A percentile compares a stretch with the other conserved stretches of the same genome.
Conservation (phyloP, 2,113 vertebrate genomes). For the Ctenodactylus gundi region DNA sequence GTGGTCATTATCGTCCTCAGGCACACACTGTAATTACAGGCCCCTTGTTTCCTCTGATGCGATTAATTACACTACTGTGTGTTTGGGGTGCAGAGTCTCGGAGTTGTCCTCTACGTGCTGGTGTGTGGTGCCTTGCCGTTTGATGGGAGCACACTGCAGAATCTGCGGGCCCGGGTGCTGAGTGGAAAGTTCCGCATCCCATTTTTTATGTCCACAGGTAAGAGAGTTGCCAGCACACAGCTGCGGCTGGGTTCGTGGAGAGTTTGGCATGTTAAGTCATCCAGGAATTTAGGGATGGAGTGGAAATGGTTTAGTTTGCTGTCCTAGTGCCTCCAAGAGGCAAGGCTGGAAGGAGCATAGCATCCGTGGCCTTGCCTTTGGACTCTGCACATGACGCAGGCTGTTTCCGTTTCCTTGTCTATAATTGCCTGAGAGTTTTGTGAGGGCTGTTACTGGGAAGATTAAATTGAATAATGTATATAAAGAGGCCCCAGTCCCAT, state of each 20-base stretch:
- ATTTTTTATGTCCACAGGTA: slow-evolving; percentile 99
- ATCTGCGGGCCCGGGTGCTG: slow-evolving; percentile 95
- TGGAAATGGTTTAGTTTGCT: neutral
- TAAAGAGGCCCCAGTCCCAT: neutral
- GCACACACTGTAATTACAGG: neutral
- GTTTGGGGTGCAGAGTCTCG: slow-evolving; percentile 89
- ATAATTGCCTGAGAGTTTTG: neutral
- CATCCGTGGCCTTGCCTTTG: neutral
- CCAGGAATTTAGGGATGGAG: neutral
- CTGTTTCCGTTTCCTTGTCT: neutral
- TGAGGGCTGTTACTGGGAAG: neutral
- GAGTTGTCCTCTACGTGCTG: slow-evolving; percentile 97
- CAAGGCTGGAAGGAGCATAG: neutral
- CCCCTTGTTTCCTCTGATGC: neutral
- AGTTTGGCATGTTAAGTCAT: neutral
- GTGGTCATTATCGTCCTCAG: neutral
- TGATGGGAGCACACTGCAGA: slow-evolving; percentile 98
- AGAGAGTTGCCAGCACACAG: slow-evolving; percentile 34
- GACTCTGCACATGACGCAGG: neutral
- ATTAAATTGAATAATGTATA: neutral
- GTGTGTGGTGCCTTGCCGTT: slow-evolving; percentile 98
- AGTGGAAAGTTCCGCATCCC: slow-evolving; percentile 99
- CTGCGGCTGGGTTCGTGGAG: neutral
- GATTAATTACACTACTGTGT: neutral
- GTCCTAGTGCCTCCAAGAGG: neutral